phyloP scores from a whole-genome alignment of 2,113 vertebrate genomes.

The Herpailurus yagouaroundi region DNA sequence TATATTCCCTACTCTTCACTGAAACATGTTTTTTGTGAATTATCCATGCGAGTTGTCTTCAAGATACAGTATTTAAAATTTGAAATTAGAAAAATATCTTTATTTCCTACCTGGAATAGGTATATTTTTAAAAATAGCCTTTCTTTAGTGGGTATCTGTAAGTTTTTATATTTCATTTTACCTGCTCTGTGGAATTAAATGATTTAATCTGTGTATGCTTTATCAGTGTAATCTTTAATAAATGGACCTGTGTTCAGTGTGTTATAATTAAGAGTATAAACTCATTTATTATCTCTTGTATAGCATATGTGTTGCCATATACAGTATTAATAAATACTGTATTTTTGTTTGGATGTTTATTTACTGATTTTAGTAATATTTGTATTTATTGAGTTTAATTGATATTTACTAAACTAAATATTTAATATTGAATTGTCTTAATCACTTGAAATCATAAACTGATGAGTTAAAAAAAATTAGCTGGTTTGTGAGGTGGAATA shows the following conservation, averaged over 20 bases:
- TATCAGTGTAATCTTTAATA: background rate
- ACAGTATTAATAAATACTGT: background rate
- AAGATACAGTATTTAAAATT: slow-evolving; percentile 41
- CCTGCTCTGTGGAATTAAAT: slow-evolving; percentile 36
- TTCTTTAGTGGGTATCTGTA: slow-evolving; percentile 21
- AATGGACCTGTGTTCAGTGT: background rate
- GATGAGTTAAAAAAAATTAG: background rate
- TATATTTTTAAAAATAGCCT: slow-evolving; percentile 13
- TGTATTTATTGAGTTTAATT: background rate
- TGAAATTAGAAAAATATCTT: slow-evolving; percentile 47
- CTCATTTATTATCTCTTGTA: background rate
- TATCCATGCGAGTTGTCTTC: background rate
- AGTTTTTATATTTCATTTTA: slow-evolving; percentile 41
- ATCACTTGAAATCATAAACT: background rate
- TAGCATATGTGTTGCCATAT: background rate
- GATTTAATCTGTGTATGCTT: slow-evolving; percentile 5
- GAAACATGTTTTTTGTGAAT: slow-evolving; percentile 2
- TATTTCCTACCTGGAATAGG: background rate
- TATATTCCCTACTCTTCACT: background rate
- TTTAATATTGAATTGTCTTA: background rate
- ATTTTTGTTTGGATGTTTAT: background rate
- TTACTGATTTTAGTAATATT: slow-evolving; percentile 12
- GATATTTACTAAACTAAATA: slow-evolving; percentile 15
- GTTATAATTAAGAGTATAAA: slow-evolving; percentile 12
- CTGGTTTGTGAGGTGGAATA: background rate